These are phyloP conservation scores for Piezodorus guildinii DNA, from an alignment of 1,140 invertebrate species.

Conservation along the genomic window DNA sequence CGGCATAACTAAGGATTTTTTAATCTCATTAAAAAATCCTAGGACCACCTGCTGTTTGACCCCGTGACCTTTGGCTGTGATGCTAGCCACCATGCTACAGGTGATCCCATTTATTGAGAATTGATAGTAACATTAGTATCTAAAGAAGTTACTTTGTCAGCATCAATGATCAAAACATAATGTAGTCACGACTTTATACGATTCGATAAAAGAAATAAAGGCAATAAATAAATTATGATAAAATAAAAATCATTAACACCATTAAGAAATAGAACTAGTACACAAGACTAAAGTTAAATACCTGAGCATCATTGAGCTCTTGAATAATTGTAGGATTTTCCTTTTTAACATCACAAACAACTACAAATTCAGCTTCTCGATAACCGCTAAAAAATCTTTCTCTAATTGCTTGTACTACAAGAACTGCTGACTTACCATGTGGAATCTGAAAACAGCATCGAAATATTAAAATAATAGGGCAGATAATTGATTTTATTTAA, in stretches of 20 bases:
- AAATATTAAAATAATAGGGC: slow-evolving; percentile 59
- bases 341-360: slow-evolving; percentile 54
- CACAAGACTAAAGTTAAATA: slow-evolving; percentile 32
- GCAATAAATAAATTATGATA: background rate
- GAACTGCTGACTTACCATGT: slow-evolving; percentile 63
- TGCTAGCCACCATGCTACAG: no score
- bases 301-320: slow-evolving; percentile 80
- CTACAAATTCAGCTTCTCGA: slow-evolving; percentile 76
- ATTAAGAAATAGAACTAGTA: background rate
- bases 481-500: slow-evolving; percentile 43
- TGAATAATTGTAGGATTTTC: slow-evolving; percentile 64
- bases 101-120: no score
- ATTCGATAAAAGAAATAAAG: background rate
- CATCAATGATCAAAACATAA: no score
- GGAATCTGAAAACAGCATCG: slow-evolving; percentile 48
- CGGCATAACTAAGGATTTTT: no score
- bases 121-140: no score
- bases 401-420: slow-evolving; percentile 63
- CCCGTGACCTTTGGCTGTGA: no score
- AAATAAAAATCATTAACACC: no score
- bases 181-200: no score
- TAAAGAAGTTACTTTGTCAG: no score
- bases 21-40: no score
- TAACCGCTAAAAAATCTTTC: slow-evolving; percentile 63
- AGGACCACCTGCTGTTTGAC: no score